Evolutionary conservation across 2,113 vertebrate genomes (phyloP), one percentile per base, ranked within the genome.

Genomic region (Caracal caracal): DNA sequence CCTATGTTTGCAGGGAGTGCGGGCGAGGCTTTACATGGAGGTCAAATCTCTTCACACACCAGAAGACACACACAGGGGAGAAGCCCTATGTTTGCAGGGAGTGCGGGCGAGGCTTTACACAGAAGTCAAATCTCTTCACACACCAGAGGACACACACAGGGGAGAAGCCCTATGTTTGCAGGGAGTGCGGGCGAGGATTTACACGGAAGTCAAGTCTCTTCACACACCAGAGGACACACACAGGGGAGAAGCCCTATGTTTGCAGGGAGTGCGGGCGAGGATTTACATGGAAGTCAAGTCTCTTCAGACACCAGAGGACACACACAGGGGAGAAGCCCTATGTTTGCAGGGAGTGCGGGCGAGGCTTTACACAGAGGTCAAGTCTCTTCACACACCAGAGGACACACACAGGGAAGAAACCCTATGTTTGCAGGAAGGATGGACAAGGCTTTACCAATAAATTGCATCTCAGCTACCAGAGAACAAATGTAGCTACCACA

Each of bases 111-210:
- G 3, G 30, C 24, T 96, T 95, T n/a, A 28, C 5, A 1, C 0
- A 0, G 0, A 88, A 22, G n/a, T 68, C 59, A 63, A 0, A 0
- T 12, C 91, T 92, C 56, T 43, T 1, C 10, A 10, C 0, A 3
- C 97, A 95, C 61, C 53, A 92, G 47, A 86, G 53, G 75, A 79
- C 63, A 68, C 89, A 89, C 84, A 49, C 78, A 17, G 53, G 53
- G 53, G 53, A 53, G 96, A 96, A 89, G 85, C 65, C 93, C 40
- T 40, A 43, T 66, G 82, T 83, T 11, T 90, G 87, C 63, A 53
- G 73, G 68, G 68, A 68, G 33, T 96, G 86, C 40, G 51, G 66
- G 9, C 76, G 6, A 63, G 33, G 87, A 43, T 93, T 93, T 80
- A 20, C 7, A 5, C 0, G 0, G 0, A 95, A 35, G 33, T 51